phyloP scores from a whole-genome alignment of 1,140 invertebrate genomes.

The Calephelis virginiensis region DNA sequence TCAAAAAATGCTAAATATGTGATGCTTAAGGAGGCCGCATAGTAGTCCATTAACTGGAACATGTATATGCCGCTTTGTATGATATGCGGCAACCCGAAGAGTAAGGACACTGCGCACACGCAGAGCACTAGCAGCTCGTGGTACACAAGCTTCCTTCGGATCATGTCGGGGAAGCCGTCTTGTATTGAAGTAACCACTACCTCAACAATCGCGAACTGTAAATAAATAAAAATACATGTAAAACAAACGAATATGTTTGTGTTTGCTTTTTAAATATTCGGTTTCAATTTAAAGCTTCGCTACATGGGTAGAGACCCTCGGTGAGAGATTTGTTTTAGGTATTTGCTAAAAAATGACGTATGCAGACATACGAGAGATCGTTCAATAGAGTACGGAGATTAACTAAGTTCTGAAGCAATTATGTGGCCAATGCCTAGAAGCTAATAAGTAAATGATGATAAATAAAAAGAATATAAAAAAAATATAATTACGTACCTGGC shows the following conservation, averaged over 20 bases:
- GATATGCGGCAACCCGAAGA: constrained; percentile 91
- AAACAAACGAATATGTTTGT: background rate
- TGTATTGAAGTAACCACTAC: constrained; percentile 95
- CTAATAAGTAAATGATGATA: no score
- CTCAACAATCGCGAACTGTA: constrained; percentile 93
- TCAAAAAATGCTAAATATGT: constrained; percentile 96
- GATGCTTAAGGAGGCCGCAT: constrained; percentile 92
- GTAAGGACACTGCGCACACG: constrained; percentile 89
- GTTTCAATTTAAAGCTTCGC: no score
- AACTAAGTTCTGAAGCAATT: no score
- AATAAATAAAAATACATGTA: constrained; percentile 32
- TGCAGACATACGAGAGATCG: no score
- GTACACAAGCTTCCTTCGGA: constrained; percentile 88
- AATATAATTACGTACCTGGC: constrained; percentile 83
- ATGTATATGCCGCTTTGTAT: constrained; percentile 95
- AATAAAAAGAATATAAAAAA: background rate
- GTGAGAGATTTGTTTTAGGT: no score
- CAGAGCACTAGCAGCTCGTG: constrained; percentile 92
- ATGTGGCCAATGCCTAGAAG: no score
- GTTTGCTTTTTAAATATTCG: no score
- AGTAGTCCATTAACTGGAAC: constrained; percentile 95
- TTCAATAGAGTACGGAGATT: no score
- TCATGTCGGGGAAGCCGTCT: constrained; percentile 92
- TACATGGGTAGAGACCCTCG: no score
- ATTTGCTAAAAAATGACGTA: no score